Base-by-base conservation (phyloP, 2,888 invertebrate genomes). In the Tachina grossa region DNA sequence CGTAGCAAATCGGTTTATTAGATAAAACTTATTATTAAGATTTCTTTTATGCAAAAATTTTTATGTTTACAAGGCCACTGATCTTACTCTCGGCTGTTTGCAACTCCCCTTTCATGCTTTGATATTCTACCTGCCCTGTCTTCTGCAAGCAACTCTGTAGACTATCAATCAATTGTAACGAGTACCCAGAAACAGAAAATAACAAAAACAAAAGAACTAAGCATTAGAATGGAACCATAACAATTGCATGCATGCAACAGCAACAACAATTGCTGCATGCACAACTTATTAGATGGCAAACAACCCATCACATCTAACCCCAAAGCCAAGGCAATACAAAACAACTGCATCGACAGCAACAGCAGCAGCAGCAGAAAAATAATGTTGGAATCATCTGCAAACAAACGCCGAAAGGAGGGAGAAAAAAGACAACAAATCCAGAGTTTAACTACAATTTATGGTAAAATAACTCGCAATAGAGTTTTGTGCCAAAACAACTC, bases 371-470 rank as follows among this genome's bases (percentile, higher is more conserved):
- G n/a, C 41, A 68, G 14, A 41, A 47, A n/a, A 10, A 19, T 53
- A 61, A 61, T 69, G 51, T 19, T 78, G 49, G 53, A 61, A 79
- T 79, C 69, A 79, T 71, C 78, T 63, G 78, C 71, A 51, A 51
- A 75, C 74, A 53, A 14, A 53, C 31, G n/a, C 2, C 45, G 16
- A 57, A 66, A 53, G 43, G 9, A 47, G 9, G 49, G 16, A 14
- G 55, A 45, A 6, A 16, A 47, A 19, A 47, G 9, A 14, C 14
- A 55, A 55, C 41, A 65, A 53, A 43, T 74, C 49, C 55, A 47
- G 69, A 59, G 59, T 75, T 74, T 65, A 65, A 71, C 71, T 59
- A 55, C 82, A 85, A 82, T 85, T 85, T 85, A 85, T 85, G 82
- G 85, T 41, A 59, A 82, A 85, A 79, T 82, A 19, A 79, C 74